A percentile compares a stretch with the other conserved stretches of the same genome.
Evolutionary conservation across 2,888 invertebrate genomes (phyloP).

Genomic region (Scaptomyza cyrtandrae): DNA sequence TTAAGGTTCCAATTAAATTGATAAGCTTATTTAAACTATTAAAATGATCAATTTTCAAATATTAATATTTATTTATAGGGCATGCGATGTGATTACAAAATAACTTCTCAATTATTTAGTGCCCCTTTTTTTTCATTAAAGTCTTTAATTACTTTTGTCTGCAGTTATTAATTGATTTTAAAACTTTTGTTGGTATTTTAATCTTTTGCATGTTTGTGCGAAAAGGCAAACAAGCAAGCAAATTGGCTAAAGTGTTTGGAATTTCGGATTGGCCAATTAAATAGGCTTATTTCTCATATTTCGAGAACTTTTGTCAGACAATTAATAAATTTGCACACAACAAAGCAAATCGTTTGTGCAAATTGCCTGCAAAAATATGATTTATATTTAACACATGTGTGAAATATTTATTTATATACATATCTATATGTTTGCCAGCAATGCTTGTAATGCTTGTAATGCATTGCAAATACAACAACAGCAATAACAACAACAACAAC

Average conservation of each 20-base stretch:
- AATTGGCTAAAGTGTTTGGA: slow-evolving; percentile 10
- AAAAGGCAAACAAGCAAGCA: background rate
- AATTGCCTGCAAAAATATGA: slow-evolving; percentile 75
- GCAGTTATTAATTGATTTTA: background rate
- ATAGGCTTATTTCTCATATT: slow-evolving; percentile 37
- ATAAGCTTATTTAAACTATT: slow-evolving; percentile 13
- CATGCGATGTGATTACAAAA: slow-evolving; percentile 18
- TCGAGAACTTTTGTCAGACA: slow-evolving; percentile 29
- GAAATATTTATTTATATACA: slow-evolving; percentile 64
- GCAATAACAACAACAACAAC: slow-evolving; percentile 35
- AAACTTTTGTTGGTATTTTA: slow-evolving; percentile 2
- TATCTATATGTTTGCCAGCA: slow-evolving; percentile 44
- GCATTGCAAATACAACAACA: slow-evolving; percentile 68
- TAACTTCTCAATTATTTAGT: slow-evolving; percentile 3
- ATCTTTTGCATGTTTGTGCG: slow-evolving; percentile 2
- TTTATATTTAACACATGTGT: slow-evolving; percentile 71
- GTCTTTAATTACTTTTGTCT: slow-evolving; percentile 5
- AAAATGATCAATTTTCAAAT: background rate
- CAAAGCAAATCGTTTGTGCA: slow-evolving; percentile 74
- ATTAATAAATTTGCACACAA: slow-evolving; percentile 56
- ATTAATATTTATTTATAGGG: background rate
- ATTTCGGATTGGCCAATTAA: slow-evolving; percentile 40
- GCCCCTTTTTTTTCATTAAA: background rate
- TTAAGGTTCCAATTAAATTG: background rate
- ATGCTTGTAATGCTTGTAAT: too few species aligned